Conservation (phyloP, 2,113 vertebrate genomes). For the Epinephelus moara region DNA sequence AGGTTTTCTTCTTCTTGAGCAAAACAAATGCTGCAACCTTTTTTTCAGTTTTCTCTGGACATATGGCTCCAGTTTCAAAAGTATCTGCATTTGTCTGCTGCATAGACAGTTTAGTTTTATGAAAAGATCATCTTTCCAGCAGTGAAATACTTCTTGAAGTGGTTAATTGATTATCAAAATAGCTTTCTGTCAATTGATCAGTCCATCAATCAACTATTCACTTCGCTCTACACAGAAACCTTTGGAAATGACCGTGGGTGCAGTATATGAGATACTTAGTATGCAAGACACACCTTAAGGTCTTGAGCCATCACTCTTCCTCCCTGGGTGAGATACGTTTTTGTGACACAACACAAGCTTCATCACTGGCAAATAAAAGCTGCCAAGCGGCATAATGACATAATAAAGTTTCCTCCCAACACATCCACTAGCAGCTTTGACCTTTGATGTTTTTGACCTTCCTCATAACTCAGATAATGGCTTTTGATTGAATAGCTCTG, state of each 20-base stretch:
- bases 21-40: too few relatives aligned
- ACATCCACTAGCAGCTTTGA: conserved; percentile 46
- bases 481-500: conserved; percentile 52
- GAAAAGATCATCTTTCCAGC: too few relatives aligned
- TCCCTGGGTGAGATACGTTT: conserved; percentile 38
- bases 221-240: not conserved
- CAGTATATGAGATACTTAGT: conserved; percentile 26
- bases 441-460: conserved; percentile 65
- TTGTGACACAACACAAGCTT: conserved; percentile 56
- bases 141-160: not conserved
- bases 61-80: too few relatives aligned
- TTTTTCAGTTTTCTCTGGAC: too few relatives aligned
- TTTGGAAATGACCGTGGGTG: not conserved
- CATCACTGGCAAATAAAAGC: conserved; percentile 66
- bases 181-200: not conserved
- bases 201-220: not conserved
- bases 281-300: conserved; percentile 21
- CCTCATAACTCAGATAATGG: conserved; percentile 48
- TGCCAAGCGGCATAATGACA: conserved; percentile 60
- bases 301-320: conserved; percentile 29
- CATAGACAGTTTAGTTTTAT: too few relatives aligned
- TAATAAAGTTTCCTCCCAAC: conserved; percentile 61
- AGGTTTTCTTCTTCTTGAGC: too few relatives aligned
- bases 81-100: too few relatives aligned
- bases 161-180: not conserved